These are phyloP conservation scores for Antitype chi DNA, from an alignment of 2,888 invertebrate genomes.

Conservation along the genomic window DNA sequence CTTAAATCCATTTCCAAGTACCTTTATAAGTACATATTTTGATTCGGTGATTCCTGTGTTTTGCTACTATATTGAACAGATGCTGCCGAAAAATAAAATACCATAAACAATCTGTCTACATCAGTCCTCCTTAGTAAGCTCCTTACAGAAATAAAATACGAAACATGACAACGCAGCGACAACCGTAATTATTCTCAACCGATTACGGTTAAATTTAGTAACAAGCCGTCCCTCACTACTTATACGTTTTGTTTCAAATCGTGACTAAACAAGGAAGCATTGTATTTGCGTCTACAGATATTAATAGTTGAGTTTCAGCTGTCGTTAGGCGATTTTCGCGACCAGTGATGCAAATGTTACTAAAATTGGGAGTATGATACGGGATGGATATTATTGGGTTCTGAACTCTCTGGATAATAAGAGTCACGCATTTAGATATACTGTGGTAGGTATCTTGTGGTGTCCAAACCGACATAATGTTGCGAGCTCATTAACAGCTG, in stretches of 20 bases:
- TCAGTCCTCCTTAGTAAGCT: slow-evolving; percentile 24
- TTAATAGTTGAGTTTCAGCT: slow-evolving; percentile 58
- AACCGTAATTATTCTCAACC: slow-evolving; percentile 52
- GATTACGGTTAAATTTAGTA: slow-evolving; percentile 63
- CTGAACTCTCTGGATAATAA: background rate
- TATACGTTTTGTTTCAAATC: slow-evolving; percentile 58
- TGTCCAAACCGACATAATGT: background rate
- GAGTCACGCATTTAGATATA: no score
- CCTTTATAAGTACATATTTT: background rate
- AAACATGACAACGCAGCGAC: slow-evolving; percentile 31
- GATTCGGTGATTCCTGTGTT: background rate
- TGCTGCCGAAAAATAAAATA: background rate
- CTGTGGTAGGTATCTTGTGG: background rate
- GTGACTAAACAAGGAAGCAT: slow-evolving; percentile 68
- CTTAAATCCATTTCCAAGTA: background rate
- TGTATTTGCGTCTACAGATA: slow-evolving; percentile 58
- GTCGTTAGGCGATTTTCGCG: slow-evolving; percentile 46
- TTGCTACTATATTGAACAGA: background rate
- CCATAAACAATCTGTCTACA: slow-evolving; percentile 33
- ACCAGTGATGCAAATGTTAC: slow-evolving; percentile 47
- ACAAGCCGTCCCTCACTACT: slow-evolving; percentile 34
- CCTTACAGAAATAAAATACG: slow-evolving; percentile 39
- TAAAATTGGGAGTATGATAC: slow-evolving; percentile 24
- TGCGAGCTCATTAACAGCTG: background rate
- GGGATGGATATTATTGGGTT: slow-evolving; percentile 11